Conservation (phyloP, 2,113 vertebrate species). For the Aphelocoma coerulescens region DNA sequence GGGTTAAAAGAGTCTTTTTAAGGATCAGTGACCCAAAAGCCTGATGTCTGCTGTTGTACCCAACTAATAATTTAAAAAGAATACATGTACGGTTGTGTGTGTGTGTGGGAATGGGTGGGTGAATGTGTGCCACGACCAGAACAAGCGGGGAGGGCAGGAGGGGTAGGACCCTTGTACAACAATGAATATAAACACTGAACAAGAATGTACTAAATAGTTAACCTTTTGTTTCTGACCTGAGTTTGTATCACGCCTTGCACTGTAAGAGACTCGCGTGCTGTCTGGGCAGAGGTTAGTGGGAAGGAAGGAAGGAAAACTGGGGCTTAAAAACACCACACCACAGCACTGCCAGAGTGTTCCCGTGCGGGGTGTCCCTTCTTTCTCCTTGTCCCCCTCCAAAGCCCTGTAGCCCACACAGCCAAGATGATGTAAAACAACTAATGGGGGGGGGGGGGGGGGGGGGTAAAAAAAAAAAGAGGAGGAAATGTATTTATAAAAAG, state of each 20-base stretch:
- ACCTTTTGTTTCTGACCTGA: constrained; percentile 87
- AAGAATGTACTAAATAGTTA: constrained; percentile 63
- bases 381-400: neutral
- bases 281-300: constrained; percentile 26
- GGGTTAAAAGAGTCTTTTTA: constrained; percentile 28
- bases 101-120: neutral
- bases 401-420: constrained; percentile 66
- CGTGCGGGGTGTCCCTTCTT: neutral
- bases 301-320: neutral
- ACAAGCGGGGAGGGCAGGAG: constrained; percentile 31
- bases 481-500: constrained; percentile 81
- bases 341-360: neutral
- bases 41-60: constrained; percentile 66
- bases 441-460: constrained; percentile 34
- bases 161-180: constrained; percentile 23
- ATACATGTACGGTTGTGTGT: neutral
- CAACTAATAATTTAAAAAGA: constrained; percentile 44
- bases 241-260: constrained; percentile 80
- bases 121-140: constrained; percentile 49
- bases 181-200: constrained; percentile 65
- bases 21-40: constrained; percentile 56
- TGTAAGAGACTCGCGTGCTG: constrained; percentile 60
- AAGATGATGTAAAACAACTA: constrained; percentile 53
- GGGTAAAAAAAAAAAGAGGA: constrained; percentile 43
- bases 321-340: neutral